A percentile compares a stretch with the other conserved stretches of the same genome.
phyloP scores from a whole-genome alignment of 1,140 invertebrate genomes.

The Laupala kohalensis region DNA sequence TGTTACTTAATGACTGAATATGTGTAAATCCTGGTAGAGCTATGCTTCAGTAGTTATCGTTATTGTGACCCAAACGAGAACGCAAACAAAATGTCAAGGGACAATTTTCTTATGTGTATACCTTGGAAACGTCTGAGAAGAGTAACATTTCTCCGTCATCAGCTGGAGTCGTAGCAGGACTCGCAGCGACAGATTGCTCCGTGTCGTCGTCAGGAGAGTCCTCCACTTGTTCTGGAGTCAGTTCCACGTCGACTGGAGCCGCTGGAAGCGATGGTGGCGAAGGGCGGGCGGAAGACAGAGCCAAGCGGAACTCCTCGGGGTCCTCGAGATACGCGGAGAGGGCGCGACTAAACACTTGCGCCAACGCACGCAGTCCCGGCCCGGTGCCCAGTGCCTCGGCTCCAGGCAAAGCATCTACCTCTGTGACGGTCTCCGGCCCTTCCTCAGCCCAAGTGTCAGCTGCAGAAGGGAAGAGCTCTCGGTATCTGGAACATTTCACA shows the following conservation, averaged over 20 bases:
- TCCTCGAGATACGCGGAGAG: slow-evolving; percentile 67
- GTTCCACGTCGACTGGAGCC: slow-evolving; percentile 62
- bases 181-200: slow-evolving; percentile 62
- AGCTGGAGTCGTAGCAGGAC: slow-evolving; percentile 29
- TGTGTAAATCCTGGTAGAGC: no score
- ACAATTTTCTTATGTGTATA: background rate
- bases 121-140: slow-evolving; percentile 49
- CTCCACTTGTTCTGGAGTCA: slow-evolving; percentile 31
- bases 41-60: no score
- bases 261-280: slow-evolving; percentile 43
- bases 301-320: slow-evolving; percentile 60
- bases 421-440: slow-evolving; percentile 51
- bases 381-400: slow-evolving; percentile 44
- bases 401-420: slow-evolving; percentile 59
- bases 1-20: no score
- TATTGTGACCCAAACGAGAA: no score
- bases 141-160: slow-evolving; percentile 56
- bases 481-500: background rate
- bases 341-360: slow-evolving; percentile 68
- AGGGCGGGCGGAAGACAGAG: slow-evolving; percentile 57
- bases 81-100: no score
- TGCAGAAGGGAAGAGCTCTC: background rate
- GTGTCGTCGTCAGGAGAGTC: slow-evolving; percentile 18
- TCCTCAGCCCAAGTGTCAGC: background rate
- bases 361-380: slow-evolving; percentile 51